phyloP scores from a whole-genome alignment of 2,797 vertebrate genomes.

The Sardinella longiceps region DNA sequence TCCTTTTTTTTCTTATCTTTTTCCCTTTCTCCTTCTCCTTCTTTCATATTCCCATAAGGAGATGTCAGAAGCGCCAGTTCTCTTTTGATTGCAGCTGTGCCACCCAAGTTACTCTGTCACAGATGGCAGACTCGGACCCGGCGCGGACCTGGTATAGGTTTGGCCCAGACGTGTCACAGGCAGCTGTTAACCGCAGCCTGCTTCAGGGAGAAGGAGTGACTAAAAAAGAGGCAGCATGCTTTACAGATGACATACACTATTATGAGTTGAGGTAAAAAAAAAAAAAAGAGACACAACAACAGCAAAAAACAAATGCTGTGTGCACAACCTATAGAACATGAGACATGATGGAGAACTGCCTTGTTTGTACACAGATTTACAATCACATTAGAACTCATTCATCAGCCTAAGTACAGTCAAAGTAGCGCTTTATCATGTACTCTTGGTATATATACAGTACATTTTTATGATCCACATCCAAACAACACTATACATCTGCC shows the following conservation, averaged over 20 bases:
- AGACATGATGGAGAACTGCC: background rate
- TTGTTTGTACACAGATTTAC: slow-evolving; percentile 26
- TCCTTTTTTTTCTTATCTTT: background rate
- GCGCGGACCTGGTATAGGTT: background rate
- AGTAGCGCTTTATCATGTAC: background rate
- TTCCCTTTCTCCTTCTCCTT: background rate
- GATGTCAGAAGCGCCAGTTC: background rate
- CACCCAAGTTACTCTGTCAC: background rate
- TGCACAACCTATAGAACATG: background rate
- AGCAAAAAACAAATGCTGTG: background rate
- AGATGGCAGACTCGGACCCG: background rate
- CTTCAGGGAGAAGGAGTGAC: background rate
- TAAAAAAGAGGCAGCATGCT: background rate
- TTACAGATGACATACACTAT: background rate
- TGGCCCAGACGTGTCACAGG: background rate
- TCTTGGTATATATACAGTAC: too few relatives aligned
- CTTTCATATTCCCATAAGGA: background rate
- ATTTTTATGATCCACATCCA: background rate
- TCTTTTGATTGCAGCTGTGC: background rate
- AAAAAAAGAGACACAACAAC: background rate
- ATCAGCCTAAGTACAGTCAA: background rate
- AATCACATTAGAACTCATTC: background rate
- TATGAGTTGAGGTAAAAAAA: background rate
- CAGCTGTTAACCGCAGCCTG: background rate
- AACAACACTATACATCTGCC: background rate